phyloP scores from a whole-genome alignment of 1,140 invertebrate genomes.

The Drosophila pallidifrons region DNA sequence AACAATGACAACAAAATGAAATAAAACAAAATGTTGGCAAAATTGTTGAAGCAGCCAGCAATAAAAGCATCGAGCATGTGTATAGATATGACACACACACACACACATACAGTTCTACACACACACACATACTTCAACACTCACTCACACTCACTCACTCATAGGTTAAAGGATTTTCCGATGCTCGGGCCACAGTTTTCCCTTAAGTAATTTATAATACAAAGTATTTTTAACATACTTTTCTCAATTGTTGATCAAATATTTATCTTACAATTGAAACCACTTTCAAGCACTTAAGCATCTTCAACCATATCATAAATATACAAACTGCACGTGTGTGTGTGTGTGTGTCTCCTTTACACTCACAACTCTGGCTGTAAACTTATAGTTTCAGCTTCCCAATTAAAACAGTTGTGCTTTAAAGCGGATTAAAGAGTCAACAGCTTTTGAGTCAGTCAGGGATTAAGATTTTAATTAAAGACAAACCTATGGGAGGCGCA shows the following conservation, averaged over 20 bases:
- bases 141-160: background rate
- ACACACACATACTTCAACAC: background rate
- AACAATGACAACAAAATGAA: conserved; percentile 11
- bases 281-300: background rate
- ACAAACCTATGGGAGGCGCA: too few relatives aligned
- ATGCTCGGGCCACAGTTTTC: conserved; percentile 5
- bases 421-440: too few relatives aligned
- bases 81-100: conserved; percentile 12
- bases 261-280: conserved; percentile 4
- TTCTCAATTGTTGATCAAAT: background rate
- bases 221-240: conserved; percentile 5
- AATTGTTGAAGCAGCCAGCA: conserved; percentile 38
- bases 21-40: conserved; percentile 36
- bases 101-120: background rate
- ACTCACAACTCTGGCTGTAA: background rate
- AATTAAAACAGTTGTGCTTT: too few relatives aligned
- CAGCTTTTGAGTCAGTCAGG: too few relatives aligned
- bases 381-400: too few relatives aligned
- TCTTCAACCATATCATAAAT: background rate
- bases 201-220: conserved; percentile 7
- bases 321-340: too few relatives aligned
- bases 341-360: background rate
- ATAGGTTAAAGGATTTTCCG: conserved; percentile 12
- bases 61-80: conserved; percentile 29
- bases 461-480: too few relatives aligned